Percentiles rank a stretch among this genome's conserved stretches.
These are phyloP conservation scores for Azemiops feae DNA, from an alignment of 2,113 vertebrate species.

Conservation along the genomic window DNA sequence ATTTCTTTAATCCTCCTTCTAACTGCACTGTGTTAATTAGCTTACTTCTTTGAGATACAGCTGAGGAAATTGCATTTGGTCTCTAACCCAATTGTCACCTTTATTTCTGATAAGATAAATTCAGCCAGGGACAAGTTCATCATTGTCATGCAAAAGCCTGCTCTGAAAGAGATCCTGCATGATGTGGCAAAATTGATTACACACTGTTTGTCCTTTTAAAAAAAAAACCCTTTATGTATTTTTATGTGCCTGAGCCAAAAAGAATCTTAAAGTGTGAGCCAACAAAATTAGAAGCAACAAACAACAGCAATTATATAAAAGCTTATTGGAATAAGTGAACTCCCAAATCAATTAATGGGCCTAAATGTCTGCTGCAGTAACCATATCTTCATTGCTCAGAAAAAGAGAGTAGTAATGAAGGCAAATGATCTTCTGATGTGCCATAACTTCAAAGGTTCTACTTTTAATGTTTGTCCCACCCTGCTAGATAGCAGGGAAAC, in stretches of 20 bases:
- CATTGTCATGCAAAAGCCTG: neutral
- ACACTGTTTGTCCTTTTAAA: neutral
- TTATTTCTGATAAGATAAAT: neutral
- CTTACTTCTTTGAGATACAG: slow-evolving; percentile 22
- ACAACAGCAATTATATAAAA: neutral
- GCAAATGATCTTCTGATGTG: neutral
- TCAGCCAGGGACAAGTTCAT: neutral
- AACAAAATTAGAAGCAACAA: neutral
- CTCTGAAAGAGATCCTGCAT: neutral
- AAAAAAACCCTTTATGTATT: neutral
- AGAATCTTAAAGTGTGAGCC: neutral
- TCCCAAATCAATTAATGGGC: neutral
- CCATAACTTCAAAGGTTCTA: neutral
- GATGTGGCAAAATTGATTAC: neutral
- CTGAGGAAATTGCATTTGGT: slow-evolving; percentile 28
- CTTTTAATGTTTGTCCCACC: neutral
- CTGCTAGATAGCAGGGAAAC: neutral
- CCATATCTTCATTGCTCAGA: neutral
- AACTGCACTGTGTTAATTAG: slow-evolving; percentile 18
- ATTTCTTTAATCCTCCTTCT: slow-evolving; percentile 14
- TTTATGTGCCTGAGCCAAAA: neutral
- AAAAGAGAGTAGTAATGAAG: neutral
- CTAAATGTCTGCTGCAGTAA: neutral
- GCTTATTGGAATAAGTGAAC: neutral
- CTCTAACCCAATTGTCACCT: slow-evolving; percentile 32